phyloP scores from a whole-genome alignment of 2,797 vertebrate species.

The Danio jaintianensis region DNA sequence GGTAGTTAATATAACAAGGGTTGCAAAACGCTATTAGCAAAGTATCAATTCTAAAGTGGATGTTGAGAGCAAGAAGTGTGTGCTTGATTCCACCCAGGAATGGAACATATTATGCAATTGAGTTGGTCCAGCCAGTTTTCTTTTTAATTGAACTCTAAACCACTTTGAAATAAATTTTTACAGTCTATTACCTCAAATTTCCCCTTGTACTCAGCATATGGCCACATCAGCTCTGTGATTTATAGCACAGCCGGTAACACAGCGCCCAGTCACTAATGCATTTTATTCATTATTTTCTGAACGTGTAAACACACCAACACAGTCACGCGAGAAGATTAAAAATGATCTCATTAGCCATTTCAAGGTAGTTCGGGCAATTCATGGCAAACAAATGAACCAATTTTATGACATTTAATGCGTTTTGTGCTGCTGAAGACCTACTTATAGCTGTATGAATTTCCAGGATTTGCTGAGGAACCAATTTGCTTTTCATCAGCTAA shows the following conservation, averaged over 20 bases:
- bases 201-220: constrained; percentile 2
- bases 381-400: background rate
- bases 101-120: background rate
- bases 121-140: background rate
- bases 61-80: background rate
- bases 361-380: background rate
- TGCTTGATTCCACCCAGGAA: background rate
- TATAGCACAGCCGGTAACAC: constrained; percentile 6
- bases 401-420: background rate
- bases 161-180: background rate
- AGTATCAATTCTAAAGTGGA: too few relatives aligned
- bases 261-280: constrained; percentile 1
- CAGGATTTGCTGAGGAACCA: background rate
- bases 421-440: background rate
- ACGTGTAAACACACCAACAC: background rate
- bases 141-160: background rate
- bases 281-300: constrained; percentile 1
- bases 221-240: constrained; percentile 13
- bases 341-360: background rate
- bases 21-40: too few relatives aligned
- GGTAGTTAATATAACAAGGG: too few relatives aligned
- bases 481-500: background rate
- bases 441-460: background rate
- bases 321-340: background rate
- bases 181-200: constrained; percentile 8